A percentile compares a stretch with the other conserved stretches of the same genome.
phyloP scores from a whole-genome alignment of 1,140 invertebrate genomes.

The Camponotus pennsylvanicus region DNA sequence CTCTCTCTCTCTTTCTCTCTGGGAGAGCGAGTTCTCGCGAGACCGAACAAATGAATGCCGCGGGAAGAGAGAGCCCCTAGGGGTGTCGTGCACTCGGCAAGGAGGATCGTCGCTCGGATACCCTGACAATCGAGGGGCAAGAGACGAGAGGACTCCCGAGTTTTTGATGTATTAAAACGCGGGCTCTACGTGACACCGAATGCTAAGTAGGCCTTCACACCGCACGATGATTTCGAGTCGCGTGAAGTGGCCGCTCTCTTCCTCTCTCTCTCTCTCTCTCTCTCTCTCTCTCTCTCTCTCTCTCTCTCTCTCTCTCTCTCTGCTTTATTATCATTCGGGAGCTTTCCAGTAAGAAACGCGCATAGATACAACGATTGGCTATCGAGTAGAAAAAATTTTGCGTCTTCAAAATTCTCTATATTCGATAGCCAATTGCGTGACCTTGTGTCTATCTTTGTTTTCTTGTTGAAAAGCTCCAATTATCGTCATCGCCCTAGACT shows the following conservation, averaged over 20 bases:
- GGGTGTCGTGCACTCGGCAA: conserved; percentile 69
- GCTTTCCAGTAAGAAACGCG: no score
- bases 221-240: conserved; percentile 76
- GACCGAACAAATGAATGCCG: conserved; percentile 82
- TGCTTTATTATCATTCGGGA: conserved; percentile 57
- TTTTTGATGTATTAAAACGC: conserved; percentile 86
- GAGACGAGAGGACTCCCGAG: conserved; percentile 72
- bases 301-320: conserved; percentile 8
- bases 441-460: no score
- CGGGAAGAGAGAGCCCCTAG: conserved; percentile 67
- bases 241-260: conserved; percentile 35
- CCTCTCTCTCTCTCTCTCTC: conserved; percentile 1
- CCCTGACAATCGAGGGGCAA: conserved; percentile 26
- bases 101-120: conserved; percentile 57
- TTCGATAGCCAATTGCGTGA: no score
- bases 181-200: conserved; percentile 86
- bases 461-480: no score
- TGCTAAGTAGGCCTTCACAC: conserved; percentile 85
- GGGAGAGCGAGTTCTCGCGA: conserved; percentile 77
- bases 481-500: no score
- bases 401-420: no score
- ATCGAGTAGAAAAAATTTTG: no score
- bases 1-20: conserved; percentile 53
- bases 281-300: conserved; percentile 9
- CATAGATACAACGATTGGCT: no score